Conservation (phyloP, 2,113 vertebrate species). For the Apaloderma vittatum region DNA sequence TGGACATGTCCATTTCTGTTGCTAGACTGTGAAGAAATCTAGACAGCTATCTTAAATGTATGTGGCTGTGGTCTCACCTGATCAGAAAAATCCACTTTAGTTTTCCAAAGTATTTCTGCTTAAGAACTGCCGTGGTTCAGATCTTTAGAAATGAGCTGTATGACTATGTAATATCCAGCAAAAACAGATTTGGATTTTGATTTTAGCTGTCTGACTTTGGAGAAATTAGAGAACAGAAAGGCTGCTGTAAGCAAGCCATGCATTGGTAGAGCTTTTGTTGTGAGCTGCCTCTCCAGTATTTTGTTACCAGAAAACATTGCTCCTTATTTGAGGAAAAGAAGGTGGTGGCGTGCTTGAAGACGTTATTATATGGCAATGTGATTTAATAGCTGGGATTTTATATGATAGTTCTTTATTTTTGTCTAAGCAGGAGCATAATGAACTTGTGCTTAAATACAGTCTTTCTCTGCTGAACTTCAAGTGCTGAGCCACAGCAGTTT, state of each 20-base stretch:
- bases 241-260: background rate
- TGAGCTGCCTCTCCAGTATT: background rate
- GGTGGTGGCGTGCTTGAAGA: background rate
- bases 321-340: background rate
- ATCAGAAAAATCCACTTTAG: background rate
- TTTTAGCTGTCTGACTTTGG: background rate
- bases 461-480: background rate
- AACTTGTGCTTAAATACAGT: background rate
- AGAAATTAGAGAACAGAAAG: background rate
- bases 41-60: background rate
- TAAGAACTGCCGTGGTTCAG: background rate
- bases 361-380: background rate
- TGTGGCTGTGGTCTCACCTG: background rate
- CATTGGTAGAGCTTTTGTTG: background rate
- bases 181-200: fast-evolving
- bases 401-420: background rate
- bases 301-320: background rate
- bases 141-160: background rate
- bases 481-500: background rate
- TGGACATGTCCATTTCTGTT: background rate
- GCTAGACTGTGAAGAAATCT: background rate
- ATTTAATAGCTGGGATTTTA: background rate
- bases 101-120: background rate
- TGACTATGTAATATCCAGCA: background rate
- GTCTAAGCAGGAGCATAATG: background rate